Percentiles rank a stretch among this genome's conserved stretches.
Conservation (phyloP, 2,888 invertebrate species). For the Rhamphomyia laevipes region DNA sequence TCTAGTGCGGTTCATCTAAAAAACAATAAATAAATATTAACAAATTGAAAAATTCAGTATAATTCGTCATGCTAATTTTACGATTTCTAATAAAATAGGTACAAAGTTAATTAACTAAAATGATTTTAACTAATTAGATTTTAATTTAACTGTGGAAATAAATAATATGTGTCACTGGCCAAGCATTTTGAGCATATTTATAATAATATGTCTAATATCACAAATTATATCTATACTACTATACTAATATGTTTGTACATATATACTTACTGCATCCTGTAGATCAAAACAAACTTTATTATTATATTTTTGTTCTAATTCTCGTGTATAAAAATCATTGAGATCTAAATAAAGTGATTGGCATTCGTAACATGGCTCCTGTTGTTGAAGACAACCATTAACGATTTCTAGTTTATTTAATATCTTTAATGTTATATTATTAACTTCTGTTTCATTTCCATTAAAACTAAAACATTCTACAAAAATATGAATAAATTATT, state of each 20-base stretch:
- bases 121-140: no score
- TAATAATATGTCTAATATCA: no score
- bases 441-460: no score
- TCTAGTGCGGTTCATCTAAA: constrained; percentile 14
- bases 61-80: no score
- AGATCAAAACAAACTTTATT: constrained; percentile 27
- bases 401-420: neutral
- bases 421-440: neutral
- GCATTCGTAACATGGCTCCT: constrained; percentile 17
- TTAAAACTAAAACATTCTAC: neutral
- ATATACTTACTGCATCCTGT: constrained; percentile 20
- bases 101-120: no score
- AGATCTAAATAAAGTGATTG: neutral
- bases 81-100: no score
- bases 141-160: no score
- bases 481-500: neutral
- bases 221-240: no score
- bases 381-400: constrained; percentile 11
- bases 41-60: neutral
- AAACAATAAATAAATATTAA: neutral
- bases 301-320: constrained; percentile 7
- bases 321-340: neutral
- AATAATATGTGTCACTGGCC: no score
- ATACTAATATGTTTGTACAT: neutral
- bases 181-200: no score